phyloP scores from a whole-genome alignment of 2,888 invertebrate species.

The Eumacrocentrus americanus region DNA sequence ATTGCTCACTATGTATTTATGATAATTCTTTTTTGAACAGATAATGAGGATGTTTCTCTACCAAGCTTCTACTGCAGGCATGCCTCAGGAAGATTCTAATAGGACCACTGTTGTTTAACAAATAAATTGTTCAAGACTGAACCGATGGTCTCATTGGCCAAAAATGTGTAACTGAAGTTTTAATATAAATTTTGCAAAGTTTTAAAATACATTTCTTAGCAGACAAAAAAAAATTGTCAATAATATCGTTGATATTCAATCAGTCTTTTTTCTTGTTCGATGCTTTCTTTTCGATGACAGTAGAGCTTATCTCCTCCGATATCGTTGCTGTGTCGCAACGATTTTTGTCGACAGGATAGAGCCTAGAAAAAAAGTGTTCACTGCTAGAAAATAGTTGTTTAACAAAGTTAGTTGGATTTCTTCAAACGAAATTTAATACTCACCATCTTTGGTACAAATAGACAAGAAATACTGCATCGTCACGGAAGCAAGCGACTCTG shows the following conservation, averaged over 20 bases:
- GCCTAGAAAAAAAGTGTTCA: constrained; percentile 63
- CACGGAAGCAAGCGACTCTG: constrained; percentile 94
- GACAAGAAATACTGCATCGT: constrained; percentile 91
- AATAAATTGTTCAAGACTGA: constrained; percentile 24
- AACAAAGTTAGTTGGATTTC: no score
- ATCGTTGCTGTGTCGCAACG: constrained; percentile 76
- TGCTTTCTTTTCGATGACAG: constrained; percentile 7
- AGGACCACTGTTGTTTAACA: constrained; percentile 41
- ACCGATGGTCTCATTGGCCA: no score
- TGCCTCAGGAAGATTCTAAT: constrained; percentile 31
- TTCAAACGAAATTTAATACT: constrained; percentile 58
- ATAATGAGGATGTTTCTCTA: constrained; percentile 74
- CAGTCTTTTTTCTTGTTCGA: constrained; percentile 32
- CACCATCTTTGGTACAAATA: constrained; percentile 96
- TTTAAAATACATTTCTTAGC: no score
- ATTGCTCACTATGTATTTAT: constrained; percentile 20
- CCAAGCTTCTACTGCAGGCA: constrained; percentile 40
- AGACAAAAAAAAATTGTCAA: no score
- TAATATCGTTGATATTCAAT: background rate
- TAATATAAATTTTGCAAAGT: constrained; percentile 26
- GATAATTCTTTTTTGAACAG: constrained; percentile 64
- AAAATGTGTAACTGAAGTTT: constrained; percentile 7
- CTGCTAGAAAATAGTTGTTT: background rate
- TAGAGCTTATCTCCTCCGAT: constrained; percentile 58
- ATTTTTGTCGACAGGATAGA: constrained; percentile 92